A percentile compares a stretch with the other conserved stretches of the same genome.
Evolutionary conservation across 2,113 vertebrate species (phyloP).

Genomic region (Fukomys damarensis): DNA sequence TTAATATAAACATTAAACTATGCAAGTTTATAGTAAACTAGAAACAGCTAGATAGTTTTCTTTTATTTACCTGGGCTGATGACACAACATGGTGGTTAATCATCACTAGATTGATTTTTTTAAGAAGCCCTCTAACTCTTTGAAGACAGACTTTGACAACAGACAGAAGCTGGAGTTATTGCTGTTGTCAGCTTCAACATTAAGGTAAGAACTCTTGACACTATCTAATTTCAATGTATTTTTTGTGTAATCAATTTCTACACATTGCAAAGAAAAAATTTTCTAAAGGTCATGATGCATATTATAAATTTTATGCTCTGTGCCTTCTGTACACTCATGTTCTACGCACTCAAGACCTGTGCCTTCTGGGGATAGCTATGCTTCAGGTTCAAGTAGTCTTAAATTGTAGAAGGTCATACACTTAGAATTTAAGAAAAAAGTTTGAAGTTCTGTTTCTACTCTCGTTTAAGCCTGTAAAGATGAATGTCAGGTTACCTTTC

Average conservation of each 20-base stretch:
- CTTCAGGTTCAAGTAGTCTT: not conserved
- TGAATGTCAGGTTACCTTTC: not conserved
- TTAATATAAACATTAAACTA: not conserved
- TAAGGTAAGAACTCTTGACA: constrained; percentile 84
- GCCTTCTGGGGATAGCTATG: not conserved
- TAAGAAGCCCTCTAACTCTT: constrained; percentile 14
- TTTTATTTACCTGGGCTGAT: constrained; percentile 72
- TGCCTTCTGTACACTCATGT: not conserved
- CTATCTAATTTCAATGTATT: constrained; percentile 10
- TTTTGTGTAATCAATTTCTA: constrained; percentile 39
- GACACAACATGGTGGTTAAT: constrained; percentile 84
- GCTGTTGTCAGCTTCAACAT: constrained; percentile 60
- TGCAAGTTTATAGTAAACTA: not conserved
- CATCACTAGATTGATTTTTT: constrained; percentile 77
- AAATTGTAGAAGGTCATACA: not conserved
- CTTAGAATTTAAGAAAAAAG: not conserved
- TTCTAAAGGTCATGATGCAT: not conserved
- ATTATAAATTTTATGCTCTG: not conserved
- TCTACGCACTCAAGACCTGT: not conserved
- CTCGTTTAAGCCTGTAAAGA: constrained; percentile 8
- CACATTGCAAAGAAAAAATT: not conserved
- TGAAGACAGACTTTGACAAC: constrained; percentile 53
- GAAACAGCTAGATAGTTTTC: constrained; percentile 27
- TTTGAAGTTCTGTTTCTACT: not conserved
- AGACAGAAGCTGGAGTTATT: not conserved